A percentile compares a stretch with the other conserved stretches of the same genome.
Evolutionary conservation across 2,888 invertebrate species (phyloP).

Genomic region (Theretra japonica): DNA sequence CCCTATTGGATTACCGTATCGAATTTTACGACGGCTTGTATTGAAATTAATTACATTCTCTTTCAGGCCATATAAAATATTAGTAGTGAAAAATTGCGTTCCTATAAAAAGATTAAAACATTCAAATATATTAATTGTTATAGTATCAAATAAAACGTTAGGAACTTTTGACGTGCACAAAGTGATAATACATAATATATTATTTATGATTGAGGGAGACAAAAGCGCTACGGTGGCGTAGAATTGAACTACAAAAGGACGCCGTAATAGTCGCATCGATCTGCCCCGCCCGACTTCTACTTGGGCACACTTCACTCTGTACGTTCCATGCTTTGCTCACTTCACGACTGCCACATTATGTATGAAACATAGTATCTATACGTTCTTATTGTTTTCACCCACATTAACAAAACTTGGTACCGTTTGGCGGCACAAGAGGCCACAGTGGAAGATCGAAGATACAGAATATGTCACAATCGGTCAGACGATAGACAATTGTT

Average conservation of each 20-base stretch:
- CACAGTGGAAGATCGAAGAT: conserved; percentile 56
- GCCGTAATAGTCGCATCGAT: conserved; percentile 68
- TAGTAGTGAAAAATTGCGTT: neutral
- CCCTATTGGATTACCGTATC: conserved; percentile 1
- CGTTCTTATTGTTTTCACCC: conserved; percentile 73
- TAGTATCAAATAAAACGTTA: neutral
- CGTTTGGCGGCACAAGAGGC: conserved; percentile 65
- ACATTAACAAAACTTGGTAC: conserved; percentile 72
- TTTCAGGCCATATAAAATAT: neutral
- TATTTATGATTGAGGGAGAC: conserved; percentile 32
- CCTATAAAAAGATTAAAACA: too few relatives aligned
- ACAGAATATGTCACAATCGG: conserved; percentile 52
- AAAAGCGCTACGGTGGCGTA: conserved; percentile 51
- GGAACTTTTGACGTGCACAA: neutral
- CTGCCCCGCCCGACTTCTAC: conserved; percentile 63
- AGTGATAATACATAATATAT: conserved; percentile 22
- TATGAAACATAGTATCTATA: conserved; percentile 81
- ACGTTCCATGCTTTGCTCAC: conserved; percentile 65
- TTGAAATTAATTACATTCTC: neutral
- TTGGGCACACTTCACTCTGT: conserved; percentile 71
- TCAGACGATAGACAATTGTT: conserved; percentile 37
- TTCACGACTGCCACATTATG: conserved; percentile 68
- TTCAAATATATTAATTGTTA: neutral
- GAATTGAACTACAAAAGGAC: conserved; percentile 54
- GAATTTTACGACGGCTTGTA: neutral